Evolutionary conservation across 2,113 vertebrate species (phyloP).

Genomic region (Pachyramphus minor): DNA sequence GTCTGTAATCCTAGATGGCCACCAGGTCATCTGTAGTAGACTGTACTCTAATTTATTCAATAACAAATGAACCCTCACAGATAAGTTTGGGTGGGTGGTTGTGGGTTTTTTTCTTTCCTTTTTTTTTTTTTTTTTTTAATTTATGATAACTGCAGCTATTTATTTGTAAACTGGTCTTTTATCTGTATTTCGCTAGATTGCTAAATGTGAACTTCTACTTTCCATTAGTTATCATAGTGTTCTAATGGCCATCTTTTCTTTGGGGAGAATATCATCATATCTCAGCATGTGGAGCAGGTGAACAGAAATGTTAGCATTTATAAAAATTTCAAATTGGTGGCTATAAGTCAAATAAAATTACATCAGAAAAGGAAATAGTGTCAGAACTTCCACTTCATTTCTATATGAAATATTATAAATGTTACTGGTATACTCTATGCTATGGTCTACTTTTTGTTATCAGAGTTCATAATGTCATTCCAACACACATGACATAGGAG

Average conservation of each 20-base stretch:
- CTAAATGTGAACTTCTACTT: neutral
- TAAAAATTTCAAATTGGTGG: neutral
- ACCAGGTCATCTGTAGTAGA: conserved; percentile 22
- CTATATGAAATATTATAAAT: neutral
- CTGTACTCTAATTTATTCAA: neutral
- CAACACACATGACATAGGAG: neutral
- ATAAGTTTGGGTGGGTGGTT: neutral
- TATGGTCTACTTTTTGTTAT: neutral
- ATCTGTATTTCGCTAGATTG: neutral
- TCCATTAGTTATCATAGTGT: neutral
- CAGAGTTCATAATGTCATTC: neutral
- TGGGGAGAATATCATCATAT: neutral
- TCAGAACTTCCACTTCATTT: neutral
- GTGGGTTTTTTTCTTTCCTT: neutral
- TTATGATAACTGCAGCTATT: neutral
- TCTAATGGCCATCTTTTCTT: neutral
- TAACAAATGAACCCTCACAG: neutral
- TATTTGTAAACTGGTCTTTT: neutral
- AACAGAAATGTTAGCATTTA: neutral
- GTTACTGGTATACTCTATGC: neutral
- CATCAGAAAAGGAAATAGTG: neutral
- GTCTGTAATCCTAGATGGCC: conserved; percentile 33
- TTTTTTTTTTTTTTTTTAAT: neutral
- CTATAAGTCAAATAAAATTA: neutral
- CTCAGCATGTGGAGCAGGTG: neutral